A percentile compares a stretch with the other conserved stretches of the same genome.
Conservation (phyloP, 1,140 invertebrate genomes). For the Diplogasteroides magnus region DNA sequence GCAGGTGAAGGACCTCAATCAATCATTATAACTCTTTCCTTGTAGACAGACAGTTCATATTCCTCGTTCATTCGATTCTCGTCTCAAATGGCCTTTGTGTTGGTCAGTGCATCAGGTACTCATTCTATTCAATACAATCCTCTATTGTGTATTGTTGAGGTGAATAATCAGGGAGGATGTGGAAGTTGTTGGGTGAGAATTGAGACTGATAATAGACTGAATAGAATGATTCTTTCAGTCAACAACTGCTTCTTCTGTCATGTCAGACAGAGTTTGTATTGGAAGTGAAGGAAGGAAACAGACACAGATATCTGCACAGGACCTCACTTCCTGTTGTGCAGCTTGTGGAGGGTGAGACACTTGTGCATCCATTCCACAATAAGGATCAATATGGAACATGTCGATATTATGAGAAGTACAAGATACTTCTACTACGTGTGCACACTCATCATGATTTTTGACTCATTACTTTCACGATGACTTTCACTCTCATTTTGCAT, state of each 20-base stretch:
- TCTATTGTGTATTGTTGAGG: too few species aligned
- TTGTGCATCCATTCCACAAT: background rate
- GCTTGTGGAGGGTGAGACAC: conserved; percentile 15
- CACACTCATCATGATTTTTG: too few species aligned
- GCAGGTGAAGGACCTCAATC: conserved; percentile 10
- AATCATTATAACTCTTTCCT: background rate
- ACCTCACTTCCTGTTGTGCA: conserved; percentile 13
- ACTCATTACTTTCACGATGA: too few species aligned
- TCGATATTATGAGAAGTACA: too few species aligned
- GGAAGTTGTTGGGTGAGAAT: conserved; percentile 17
- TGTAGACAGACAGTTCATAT: too few species aligned
- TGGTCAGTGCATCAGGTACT: conserved; percentile 20
- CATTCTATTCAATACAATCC: too few species aligned
- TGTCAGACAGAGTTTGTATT: conserved; percentile 13
- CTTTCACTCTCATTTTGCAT: too few species aligned
- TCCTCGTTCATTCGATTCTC: conserved; percentile 13
- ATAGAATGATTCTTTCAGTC: background rate
- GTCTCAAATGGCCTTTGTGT: conserved; percentile 10
- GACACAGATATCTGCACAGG: conserved; percentile 2
- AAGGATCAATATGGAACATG: background rate
- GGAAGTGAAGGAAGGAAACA: conserved; percentile 7
- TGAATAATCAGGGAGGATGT: conserved; percentile 17
- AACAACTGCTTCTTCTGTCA: conserved; percentile 12
- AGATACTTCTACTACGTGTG: too few species aligned
- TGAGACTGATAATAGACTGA: background rate